Percentiles rank a stretch among this genome's conserved stretches.
phyloP scores from a whole-genome alignment of 2,797 vertebrate species.

The Enteromius mattozi region DNA sequence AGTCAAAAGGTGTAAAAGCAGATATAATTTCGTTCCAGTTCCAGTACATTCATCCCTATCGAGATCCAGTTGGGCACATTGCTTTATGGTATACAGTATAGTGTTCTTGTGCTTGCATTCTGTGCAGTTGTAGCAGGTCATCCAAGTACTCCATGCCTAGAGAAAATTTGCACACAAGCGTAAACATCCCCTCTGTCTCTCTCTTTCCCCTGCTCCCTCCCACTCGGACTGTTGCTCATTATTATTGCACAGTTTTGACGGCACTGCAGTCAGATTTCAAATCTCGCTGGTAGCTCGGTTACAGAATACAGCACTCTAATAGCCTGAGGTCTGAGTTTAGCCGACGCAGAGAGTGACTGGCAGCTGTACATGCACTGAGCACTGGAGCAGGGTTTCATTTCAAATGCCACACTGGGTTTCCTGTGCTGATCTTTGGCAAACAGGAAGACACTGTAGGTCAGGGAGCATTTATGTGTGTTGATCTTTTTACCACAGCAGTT shows the following conservation, averaged over 20 bases:
- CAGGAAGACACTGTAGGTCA: conserved; percentile 7
- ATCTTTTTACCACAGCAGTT: conserved; percentile 5
- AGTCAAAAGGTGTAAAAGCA: background rate
- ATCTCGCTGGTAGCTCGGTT: conserved; percentile 21
- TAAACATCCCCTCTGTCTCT: conserved; percentile 15
- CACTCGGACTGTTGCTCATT: conserved; percentile 39
- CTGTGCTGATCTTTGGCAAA: conserved; percentile 10
- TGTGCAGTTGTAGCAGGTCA: background rate
- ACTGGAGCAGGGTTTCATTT: conserved; percentile 33
- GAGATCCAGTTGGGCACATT: background rate
- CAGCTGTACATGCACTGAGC: conserved; percentile 25
- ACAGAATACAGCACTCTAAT: conserved; percentile 36
- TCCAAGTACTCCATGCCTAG: background rate
- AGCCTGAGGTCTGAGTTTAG: conserved; percentile 44
- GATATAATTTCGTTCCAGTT: background rate
- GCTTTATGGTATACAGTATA: background rate
- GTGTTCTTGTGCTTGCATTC: background rate
- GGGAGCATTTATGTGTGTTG: conserved; percentile 49
- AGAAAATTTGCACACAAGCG: background rate
- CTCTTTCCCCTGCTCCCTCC: conserved; percentile 1
- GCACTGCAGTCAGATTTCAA: conserved; percentile 46
- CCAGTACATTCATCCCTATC: background rate
- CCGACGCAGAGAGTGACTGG: conserved; percentile 29
- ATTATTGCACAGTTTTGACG: conserved; percentile 40
- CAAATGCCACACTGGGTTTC: conserved; percentile 41